phyloP scores from a whole-genome alignment of 1,140 invertebrate species.

The Archegozetes longisetosus region DNA sequence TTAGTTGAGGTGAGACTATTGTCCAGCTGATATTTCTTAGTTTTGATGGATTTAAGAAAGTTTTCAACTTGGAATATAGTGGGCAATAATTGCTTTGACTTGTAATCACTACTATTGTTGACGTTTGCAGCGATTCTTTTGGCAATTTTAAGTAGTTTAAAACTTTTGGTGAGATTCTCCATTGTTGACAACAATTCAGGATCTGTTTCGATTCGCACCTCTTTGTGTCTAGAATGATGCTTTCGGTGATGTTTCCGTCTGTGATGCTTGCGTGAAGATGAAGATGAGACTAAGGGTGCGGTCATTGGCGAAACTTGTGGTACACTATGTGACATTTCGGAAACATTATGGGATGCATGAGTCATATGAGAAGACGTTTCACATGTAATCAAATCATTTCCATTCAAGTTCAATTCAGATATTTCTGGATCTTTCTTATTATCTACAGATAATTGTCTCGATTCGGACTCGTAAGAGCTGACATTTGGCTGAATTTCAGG shows the following conservation, averaged over 20 bases:
- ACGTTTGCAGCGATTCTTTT: background rate
- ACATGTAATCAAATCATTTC: too few relatives aligned
- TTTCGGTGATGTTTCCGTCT: background rate
- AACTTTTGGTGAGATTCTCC: background rate
- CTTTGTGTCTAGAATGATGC: background rate
- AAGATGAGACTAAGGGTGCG: too few relatives aligned
- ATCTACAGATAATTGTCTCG: too few relatives aligned
- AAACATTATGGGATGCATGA: background rate
- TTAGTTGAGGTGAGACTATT: background rate
- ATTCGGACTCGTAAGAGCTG: background rate
- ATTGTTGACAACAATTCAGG: background rate
- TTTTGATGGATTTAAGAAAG: background rate
- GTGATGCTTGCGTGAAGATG: background rate
- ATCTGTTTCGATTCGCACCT: background rate
- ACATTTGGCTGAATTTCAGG: background rate
- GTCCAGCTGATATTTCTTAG: background rate
- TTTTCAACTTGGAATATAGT: background rate
- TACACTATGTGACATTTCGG: too few relatives aligned
- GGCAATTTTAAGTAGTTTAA: background rate
- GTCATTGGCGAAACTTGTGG: too few relatives aligned
- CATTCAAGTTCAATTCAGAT: too few relatives aligned
- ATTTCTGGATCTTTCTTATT: too few relatives aligned
- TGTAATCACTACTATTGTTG: too few relatives aligned
- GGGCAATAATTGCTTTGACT: background rate
- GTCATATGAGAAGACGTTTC: background rate